Conservation (phyloP, 2,113 vertebrate species). For the Australoheros scitulus region DNA sequence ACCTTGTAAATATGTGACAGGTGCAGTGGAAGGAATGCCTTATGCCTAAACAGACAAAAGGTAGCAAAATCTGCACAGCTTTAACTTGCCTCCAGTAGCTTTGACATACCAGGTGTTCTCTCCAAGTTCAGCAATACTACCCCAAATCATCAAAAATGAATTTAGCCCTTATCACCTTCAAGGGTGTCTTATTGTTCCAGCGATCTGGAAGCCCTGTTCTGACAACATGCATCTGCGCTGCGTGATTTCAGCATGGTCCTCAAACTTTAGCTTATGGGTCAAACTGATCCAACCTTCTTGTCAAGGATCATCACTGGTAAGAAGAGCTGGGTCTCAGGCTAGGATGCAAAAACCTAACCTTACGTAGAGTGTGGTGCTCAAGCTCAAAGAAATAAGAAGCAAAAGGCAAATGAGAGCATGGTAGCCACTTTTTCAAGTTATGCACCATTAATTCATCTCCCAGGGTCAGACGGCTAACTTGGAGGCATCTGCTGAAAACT, state of each 20-base stretch:
- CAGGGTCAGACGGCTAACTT: neutral
- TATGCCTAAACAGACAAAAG: neutral
- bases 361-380: neutral
- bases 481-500: neutral
- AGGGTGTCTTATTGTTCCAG: neutral
- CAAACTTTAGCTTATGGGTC: neutral
- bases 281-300: neutral
- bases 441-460: neutral
- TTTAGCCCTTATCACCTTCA: no score
- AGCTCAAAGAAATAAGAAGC: neutral
- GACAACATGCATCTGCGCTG: neutral
- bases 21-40: neutral
- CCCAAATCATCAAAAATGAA: neutral
- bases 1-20: neutral
- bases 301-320: neutral
- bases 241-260: neutral
- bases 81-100: neutral
- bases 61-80: neutral
- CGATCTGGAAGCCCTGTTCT: neutral
- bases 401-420: neutral
- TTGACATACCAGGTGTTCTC: neutral
- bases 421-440: neutral
- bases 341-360: neutral
- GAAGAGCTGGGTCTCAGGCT: neutral
- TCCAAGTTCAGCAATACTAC: neutral